Percentiles rank a stretch among this genome's conserved stretches.
Evolutionary conservation across 2,888 invertebrate genomes (phyloP).

Genomic region (Serrognathus titanus): DNA sequence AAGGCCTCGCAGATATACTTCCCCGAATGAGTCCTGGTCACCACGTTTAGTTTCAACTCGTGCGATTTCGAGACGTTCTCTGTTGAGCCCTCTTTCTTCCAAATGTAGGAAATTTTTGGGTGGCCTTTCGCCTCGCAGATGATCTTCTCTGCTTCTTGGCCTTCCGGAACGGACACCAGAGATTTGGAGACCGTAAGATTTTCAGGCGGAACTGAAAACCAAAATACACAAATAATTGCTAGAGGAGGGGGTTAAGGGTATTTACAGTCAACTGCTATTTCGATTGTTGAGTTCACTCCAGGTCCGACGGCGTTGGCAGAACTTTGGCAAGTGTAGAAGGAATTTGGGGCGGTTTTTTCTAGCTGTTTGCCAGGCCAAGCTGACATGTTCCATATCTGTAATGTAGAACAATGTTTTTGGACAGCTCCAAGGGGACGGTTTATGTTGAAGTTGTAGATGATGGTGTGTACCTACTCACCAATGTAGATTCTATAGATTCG

Average conservation of each 20-base stretch:
- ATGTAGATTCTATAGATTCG: conserved; percentile 81
- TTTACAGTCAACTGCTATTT: conserved; percentile 89
- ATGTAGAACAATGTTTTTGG: not conserved
- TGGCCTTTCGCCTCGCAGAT: conserved; percentile 62
- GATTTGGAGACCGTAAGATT: conserved; percentile 69
- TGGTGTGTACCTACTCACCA: conserved; percentile 54
- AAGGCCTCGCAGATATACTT: conserved; percentile 74
- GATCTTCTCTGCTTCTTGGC: conserved; percentile 56
- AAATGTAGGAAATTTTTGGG: conserved; percentile 68
- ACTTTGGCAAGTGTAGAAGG: conserved; percentile 81
- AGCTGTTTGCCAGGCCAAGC: conserved; percentile 77
- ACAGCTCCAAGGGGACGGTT: too few species aligned
- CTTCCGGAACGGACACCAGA: conserved; percentile 54
- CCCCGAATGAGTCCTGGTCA: conserved; percentile 69
- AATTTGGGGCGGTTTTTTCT: conserved; percentile 72
- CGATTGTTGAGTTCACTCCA: conserved; percentile 78
- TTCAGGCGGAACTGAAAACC: conserved; percentile 72
- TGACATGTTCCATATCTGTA: conserved; percentile 78
- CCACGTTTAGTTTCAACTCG: conserved; percentile 61
- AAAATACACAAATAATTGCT: not conserved
- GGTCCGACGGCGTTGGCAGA: conserved; percentile 73
- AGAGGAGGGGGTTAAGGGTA: conserved; percentile 27
- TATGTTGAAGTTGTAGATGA: too few species aligned
- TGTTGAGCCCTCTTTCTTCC: conserved; percentile 61
- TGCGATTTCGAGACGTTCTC: conserved; percentile 52